phyloP scores from a whole-genome alignment of 2,113 vertebrate genomes.

The Mixornis gularis region DNA sequence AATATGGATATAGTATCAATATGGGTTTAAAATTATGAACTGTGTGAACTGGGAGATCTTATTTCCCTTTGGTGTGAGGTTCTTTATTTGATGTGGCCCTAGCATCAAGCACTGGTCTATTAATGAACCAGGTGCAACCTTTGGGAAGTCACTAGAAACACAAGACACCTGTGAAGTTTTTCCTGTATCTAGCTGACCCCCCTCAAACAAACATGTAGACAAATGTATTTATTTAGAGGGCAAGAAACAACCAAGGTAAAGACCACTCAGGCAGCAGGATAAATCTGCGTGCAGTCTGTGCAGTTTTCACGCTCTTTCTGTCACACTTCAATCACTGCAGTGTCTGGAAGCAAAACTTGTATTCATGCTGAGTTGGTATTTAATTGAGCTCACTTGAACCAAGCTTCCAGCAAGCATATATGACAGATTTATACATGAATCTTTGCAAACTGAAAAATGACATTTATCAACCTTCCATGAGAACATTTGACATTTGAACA shows the following conservation, averaged over 20 bases:
- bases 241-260: not conserved
- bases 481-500: slow-evolving; percentile 27
- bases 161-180: not conserved
- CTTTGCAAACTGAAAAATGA: slow-evolving; percentile 4
- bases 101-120: not conserved
- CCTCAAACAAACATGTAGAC: not conserved
- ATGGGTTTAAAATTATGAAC: not conserved
- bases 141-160: not conserved
- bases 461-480: slow-evolving; percentile 30
- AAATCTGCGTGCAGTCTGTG: not conserved
- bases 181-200: not conserved
- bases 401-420: not conserved
- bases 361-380: not conserved
- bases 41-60: not conserved
- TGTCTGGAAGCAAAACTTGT: not conserved
- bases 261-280: not conserved
- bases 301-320: not conserved
- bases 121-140: not conserved
- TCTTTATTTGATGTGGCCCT: not conserved
- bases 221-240: not conserved
- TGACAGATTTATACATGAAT: not conserved
- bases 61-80: not conserved
- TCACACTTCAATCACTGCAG: not conserved
- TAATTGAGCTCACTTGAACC: slow-evolving; percentile 26
- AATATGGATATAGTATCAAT: not conserved